A percentile compares a stretch with the other conserved stretches of the same genome.
Conservation (phyloP, 2,888 invertebrate species). For the Ischnura elegans region DNA sequence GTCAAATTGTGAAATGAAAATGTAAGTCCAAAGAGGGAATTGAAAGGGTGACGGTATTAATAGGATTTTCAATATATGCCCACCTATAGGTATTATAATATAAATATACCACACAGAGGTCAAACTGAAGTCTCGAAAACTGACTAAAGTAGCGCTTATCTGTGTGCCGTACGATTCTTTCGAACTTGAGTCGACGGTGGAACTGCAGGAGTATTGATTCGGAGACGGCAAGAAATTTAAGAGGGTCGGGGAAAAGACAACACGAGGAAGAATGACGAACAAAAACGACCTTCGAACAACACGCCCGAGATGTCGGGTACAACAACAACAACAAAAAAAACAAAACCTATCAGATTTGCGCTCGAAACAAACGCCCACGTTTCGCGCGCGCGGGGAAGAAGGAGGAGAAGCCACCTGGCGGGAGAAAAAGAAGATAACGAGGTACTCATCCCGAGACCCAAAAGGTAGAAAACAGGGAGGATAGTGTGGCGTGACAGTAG, state of each 20-base stretch:
- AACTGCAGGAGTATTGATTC: no score
- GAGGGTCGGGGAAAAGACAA: background rate
- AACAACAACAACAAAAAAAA: background rate
- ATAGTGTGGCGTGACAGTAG: background rate
- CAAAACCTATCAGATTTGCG: background rate
- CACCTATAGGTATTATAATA: no score
- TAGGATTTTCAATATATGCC: no score
- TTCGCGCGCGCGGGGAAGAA: background rate
- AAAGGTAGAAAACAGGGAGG: background rate
- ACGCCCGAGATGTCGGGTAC: no score
- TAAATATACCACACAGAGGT: no score
- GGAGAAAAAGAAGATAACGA: background rate
- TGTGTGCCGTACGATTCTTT: no score
- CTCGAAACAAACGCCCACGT: background rate
- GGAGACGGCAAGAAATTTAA: background rate
- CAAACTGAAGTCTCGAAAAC: no score
- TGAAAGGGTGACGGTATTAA: no score
- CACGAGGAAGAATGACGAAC: background rate
- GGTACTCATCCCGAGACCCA: background rate
- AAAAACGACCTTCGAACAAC: background rate
- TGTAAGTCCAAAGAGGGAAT: no score
- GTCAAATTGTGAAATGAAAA: no score
- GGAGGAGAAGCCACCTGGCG: background rate
- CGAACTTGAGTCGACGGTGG: no score
- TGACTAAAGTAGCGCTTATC: no score